phyloP scores from a whole-genome alignment of 2,797 vertebrate genomes.

The Gallinago solitaria region DNA sequence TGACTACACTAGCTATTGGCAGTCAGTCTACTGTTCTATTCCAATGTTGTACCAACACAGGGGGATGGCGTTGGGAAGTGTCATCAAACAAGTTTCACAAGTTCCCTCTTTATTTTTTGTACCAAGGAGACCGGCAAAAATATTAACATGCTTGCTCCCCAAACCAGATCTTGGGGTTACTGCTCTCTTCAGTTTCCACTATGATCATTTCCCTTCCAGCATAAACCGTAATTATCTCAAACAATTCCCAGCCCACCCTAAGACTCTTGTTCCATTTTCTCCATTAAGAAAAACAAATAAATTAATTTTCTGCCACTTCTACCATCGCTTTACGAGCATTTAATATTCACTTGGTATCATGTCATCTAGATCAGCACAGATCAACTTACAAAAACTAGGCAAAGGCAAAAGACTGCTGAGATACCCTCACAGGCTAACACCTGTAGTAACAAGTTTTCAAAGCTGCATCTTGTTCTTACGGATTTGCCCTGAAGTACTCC shows the following conservation, averaged over 20 bases:
- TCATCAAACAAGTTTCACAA: not conserved
- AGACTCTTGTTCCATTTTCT: not conserved
- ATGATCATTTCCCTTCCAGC: not conserved
- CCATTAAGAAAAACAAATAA: not conserved
- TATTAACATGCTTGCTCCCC: not conserved
- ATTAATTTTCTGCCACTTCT: not conserved
- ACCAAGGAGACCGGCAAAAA: not conserved
- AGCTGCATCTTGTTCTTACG: not conserved
- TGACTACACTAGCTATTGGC: not conserved
- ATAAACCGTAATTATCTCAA: not conserved
- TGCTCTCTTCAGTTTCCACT: not conserved
- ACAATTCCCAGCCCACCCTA: not conserved
- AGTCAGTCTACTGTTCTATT: not conserved
- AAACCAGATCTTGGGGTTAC: not conserved
- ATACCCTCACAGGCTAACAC: not conserved
- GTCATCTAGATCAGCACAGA: not conserved
- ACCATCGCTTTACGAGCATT: not conserved
- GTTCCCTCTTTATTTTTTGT: not conserved
- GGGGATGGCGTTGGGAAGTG: accelerated
- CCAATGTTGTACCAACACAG: not conserved
- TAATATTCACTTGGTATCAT: not conserved
- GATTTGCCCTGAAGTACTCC: not conserved
- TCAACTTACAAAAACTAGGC: not conserved
- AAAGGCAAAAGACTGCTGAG: not conserved
- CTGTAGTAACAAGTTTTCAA: not conserved